A percentile compares a stretch with the other conserved stretches of the same genome.
phyloP scores from a whole-genome alignment of 2,113 vertebrate genomes.

The Pomatorhinus ruficollis region DNA sequence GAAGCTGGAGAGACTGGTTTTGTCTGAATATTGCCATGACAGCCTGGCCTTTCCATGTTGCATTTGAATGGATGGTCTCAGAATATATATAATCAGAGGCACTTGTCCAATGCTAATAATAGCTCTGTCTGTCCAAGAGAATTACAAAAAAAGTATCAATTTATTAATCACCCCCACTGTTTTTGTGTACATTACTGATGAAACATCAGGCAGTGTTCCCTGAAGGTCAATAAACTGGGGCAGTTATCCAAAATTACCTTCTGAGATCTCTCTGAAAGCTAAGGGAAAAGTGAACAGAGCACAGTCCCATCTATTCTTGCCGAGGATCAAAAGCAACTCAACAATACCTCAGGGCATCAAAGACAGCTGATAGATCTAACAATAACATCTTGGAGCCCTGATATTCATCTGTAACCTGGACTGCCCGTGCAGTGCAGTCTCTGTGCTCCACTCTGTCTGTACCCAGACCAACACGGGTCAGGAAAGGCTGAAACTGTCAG shows the following conservation, averaged over 20 bases:
- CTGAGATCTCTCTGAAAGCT: conserved; percentile 60
- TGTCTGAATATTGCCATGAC: neutral
- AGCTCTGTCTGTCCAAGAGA: neutral
- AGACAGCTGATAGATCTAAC: conserved; percentile 66
- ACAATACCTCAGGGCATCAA: conserved; percentile 68
- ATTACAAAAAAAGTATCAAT: conserved; percentile 10
- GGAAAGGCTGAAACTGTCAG: conserved; percentile 37
- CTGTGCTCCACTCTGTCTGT: conserved; percentile 36
- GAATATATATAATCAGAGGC: neutral
- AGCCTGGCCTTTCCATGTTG: neutral
- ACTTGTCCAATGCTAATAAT: neutral
- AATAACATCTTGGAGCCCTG: conserved; percentile 63
- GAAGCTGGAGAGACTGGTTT: neutral
- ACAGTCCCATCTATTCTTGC: conserved; percentile 61
- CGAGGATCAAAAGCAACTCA: conserved; percentile 53
- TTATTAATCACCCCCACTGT: conserved; percentile 25
- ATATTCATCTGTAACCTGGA: conserved; percentile 64
- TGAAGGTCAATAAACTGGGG: conserved; percentile 62
- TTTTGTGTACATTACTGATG: conserved; percentile 21
- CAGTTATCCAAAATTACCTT: conserved; percentile 63
- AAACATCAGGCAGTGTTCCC: conserved; percentile 34
- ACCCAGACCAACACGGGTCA: conserved; percentile 27
- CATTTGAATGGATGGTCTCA: neutral
- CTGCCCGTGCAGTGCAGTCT: conserved; percentile 55
- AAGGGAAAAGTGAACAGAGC: conserved; percentile 52